phyloP scores from a whole-genome alignment of 2,888 invertebrate species.

The Galeopsomyia nigrocyanea region DNA sequence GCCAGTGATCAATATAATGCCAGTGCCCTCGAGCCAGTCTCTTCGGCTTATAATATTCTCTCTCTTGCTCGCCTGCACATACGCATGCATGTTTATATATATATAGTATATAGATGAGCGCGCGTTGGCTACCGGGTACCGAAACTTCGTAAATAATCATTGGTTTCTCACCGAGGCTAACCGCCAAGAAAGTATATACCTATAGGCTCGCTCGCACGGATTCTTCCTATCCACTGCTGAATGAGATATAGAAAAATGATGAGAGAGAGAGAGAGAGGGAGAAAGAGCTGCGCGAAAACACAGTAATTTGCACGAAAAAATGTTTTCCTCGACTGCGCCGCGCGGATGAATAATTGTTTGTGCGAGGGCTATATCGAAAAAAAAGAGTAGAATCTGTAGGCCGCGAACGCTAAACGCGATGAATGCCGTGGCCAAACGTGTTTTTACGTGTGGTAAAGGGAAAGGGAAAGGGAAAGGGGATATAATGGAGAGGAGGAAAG shows the following conservation, averaged over 20 bases:
- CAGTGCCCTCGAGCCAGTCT: constrained; percentile 59
- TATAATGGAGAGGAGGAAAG: constrained; percentile 27
- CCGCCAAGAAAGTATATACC: background rate
- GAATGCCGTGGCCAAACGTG: constrained; percentile 42
- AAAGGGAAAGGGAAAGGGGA: background rate
- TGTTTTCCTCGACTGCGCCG: background rate
- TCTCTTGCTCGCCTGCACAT: constrained; percentile 15
- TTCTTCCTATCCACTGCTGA: background rate
- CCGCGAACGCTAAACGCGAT: constrained; percentile 36
- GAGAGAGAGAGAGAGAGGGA: too few relatives aligned
- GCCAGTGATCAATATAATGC: constrained; percentile 67
- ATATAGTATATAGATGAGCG: background rate
- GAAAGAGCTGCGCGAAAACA: background rate
- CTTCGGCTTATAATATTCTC: background rate
- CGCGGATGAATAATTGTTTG: constrained; percentile 2
- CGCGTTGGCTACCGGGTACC: background rate
- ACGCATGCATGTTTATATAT: background rate
- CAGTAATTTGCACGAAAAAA: constrained; percentile 15
- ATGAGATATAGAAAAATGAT: background rate
- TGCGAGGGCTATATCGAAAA: constrained; percentile 31
- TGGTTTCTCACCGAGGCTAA: constrained; percentile 62
- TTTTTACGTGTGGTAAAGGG: constrained; percentile 2
- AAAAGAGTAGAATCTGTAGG: constrained; percentile 28
- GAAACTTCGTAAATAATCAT: constrained; percentile 65
- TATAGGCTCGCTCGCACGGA: background rate